Percentiles rank a stretch among this genome's conserved stretches.
phyloP scores from a whole-genome alignment of 1,140 invertebrate genomes.

The Drosophila novamexicana region DNA sequence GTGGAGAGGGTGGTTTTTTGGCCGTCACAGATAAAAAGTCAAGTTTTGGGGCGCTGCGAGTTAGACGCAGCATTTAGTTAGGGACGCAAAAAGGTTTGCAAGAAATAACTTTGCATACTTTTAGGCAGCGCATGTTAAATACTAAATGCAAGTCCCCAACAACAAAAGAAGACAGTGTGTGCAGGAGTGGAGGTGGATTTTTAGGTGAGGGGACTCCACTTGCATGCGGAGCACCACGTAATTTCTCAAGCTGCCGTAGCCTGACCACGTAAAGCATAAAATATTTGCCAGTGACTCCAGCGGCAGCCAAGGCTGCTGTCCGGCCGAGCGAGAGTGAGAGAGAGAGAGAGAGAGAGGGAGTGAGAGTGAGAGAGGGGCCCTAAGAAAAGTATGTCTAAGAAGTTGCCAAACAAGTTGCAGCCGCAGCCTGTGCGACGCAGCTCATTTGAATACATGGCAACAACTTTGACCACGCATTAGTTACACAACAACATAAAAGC shows the following conservation, averaged over 20 bases:
- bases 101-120: slow-evolving; percentile 82
- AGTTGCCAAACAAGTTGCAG: slow-evolving; percentile 60
- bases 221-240: slow-evolving; percentile 64
- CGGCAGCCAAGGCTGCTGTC: slow-evolving; percentile 15
- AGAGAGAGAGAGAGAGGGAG: background rate
- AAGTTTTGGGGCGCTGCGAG: slow-evolving; percentile 60
- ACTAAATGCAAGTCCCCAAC: slow-evolving; percentile 53
- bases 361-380: background rate
- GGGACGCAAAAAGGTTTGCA: slow-evolving; percentile 43
- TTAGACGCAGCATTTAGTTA: slow-evolving; percentile 59
- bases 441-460: slow-evolving; percentile 78
- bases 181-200: background rate
- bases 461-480: slow-evolving; percentile 81
- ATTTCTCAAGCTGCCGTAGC: slow-evolving; percentile 76
- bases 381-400: slow-evolving; percentile 78
- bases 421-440: slow-evolving; percentile 66
- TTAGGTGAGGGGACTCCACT: background rate
- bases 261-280: slow-evolving; percentile 81
- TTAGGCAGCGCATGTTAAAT: slow-evolving; percentile 77
- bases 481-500: slow-evolving; percentile 57
- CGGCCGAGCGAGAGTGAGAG: background rate
- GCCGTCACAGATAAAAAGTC: slow-evolving; percentile 67
- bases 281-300: slow-evolving; percentile 65
- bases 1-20: background rate
- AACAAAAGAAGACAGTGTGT: slow-evolving; percentile 46